A percentile compares a stretch with the other conserved stretches of the same genome.
Evolutionary conservation across 1,140 invertebrate genomes (phyloP).

Genomic region (Danaus plexippus): DNA sequence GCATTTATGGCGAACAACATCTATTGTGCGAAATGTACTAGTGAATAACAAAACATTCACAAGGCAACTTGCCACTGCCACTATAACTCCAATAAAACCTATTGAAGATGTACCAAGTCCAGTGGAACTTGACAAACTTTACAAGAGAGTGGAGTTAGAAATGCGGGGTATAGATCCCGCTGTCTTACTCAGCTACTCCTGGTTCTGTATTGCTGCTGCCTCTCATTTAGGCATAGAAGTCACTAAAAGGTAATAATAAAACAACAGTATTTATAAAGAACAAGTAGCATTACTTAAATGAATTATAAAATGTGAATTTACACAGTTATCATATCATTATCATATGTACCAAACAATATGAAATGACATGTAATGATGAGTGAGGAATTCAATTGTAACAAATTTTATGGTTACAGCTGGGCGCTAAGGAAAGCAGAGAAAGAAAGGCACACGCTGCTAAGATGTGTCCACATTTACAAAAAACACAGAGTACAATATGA

Average conservation of each 20-base stretch:
- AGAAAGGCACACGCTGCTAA: conserved; percentile 85
- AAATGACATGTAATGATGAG: too few relatives aligned
- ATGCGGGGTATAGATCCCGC: conserved; percentile 88
- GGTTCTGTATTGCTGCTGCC: conserved; percentile 86
- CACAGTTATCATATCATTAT: too few relatives aligned
- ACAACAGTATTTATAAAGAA: neutral
- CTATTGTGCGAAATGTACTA: conserved; percentile 28
- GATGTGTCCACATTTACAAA: conserved; percentile 92
- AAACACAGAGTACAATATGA: conserved; percentile 98
- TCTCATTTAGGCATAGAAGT: conserved; percentile 84
- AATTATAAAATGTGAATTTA: too few relatives aligned
- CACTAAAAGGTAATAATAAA: conserved; percentile 76
- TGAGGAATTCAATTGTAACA: conserved; percentile 1
- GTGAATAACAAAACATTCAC: conserved; percentile 20
- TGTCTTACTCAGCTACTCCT: conserved; percentile 90
- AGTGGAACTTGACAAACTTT: conserved; percentile 81
- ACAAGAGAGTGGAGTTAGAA: conserved; percentile 88
- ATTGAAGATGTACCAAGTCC: conserved; percentile 25
- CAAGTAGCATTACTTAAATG: too few relatives aligned
- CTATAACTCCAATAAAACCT: conserved; percentile 31
- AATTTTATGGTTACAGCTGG: conserved; percentile 73
- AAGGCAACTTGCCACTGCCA: conserved; percentile 28
- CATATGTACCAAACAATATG: too few relatives aligned
- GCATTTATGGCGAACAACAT: conserved; percentile 39
- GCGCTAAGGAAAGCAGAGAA: conserved; percentile 80